phyloP scores from a whole-genome alignment of 37 sponge, comb jelly and placozoan genomes.

The Corticium candelabrum region DNA sequence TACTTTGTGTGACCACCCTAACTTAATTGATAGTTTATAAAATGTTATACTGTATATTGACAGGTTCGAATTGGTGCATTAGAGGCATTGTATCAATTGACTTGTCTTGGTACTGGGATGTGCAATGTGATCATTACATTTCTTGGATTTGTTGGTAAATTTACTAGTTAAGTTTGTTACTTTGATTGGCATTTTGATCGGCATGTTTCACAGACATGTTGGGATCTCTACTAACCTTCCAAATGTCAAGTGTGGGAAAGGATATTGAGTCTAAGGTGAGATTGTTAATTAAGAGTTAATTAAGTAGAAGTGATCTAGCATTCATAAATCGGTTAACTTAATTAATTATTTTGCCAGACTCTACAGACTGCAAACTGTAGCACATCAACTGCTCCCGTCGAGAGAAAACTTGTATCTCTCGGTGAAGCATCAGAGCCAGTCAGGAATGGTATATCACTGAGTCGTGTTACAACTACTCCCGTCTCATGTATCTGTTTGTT shows the following conservation, averaged over 20 bases:
- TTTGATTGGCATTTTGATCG: neutral
- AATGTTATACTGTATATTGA: no score
- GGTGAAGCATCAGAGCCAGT: no score
- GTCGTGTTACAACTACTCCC: no score
- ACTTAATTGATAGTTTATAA: no score
- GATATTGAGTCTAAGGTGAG: no score
- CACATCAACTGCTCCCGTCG: neutral
- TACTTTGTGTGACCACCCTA: no score
- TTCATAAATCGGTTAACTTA: no score
- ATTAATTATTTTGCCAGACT: no score
- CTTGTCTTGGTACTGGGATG: neutral
- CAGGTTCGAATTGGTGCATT: neutral
- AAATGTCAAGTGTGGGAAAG: neutral
- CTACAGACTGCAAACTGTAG: no score
- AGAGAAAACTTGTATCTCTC: neutral
- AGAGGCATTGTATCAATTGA: neutral
- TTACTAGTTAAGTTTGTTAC: neutral
- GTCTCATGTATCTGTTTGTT: no score
- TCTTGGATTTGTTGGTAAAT: neutral
- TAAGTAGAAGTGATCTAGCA: neutral
- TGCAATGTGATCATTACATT: neutral
- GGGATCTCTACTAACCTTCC: neutral
- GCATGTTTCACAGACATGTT: neutral
- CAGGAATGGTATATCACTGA: no score
- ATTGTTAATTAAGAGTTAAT: neutral